phyloP scores from a whole-genome alignment of 64 coral and sea anemone species.

The Stichodactyla helianthus region DNA sequence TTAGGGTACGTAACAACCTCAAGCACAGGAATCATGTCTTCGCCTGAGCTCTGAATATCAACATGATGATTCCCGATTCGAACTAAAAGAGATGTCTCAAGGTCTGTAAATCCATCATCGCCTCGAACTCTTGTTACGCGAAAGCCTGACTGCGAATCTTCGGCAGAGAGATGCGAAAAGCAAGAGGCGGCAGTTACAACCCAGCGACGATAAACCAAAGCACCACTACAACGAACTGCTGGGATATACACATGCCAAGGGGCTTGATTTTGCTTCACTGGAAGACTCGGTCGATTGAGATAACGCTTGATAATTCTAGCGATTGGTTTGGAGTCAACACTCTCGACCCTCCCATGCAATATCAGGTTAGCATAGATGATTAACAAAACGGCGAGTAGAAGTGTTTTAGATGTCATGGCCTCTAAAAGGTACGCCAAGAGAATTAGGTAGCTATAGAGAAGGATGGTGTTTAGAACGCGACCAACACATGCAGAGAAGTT shows the following conservation, averaged over 20 bases:
- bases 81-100: constrained; percentile 29
- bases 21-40: constrained; percentile 56
- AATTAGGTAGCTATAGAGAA: not conserved
- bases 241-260: constrained; percentile 76
- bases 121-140: not conserved
- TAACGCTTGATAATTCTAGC: constrained; percentile 10
- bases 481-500: not conserved
- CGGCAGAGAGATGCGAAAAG: not conserved
- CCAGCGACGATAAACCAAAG: constrained; percentile 50
- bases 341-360: not conserved
- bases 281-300: not conserved
- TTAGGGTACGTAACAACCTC: constrained; percentile 46
- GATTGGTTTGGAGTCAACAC: constrained; percentile 1
- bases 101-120: constrained; percentile 22
- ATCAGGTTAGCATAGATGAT: not conserved
- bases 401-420: constrained; percentile 22
- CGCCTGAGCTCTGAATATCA: constrained; percentile 31
- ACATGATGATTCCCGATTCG: constrained; percentile 64
- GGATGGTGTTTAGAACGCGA: not conserved
- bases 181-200: constrained; percentile 66
- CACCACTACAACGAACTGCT: constrained; percentile 62
- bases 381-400: not conserved
- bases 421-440: not conserved
- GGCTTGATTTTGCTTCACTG: not conserved
- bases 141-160: not conserved